phyloP scores from a whole-genome alignment of 2,797 vertebrate species.

The Phoeniculus purpureus region DNA sequence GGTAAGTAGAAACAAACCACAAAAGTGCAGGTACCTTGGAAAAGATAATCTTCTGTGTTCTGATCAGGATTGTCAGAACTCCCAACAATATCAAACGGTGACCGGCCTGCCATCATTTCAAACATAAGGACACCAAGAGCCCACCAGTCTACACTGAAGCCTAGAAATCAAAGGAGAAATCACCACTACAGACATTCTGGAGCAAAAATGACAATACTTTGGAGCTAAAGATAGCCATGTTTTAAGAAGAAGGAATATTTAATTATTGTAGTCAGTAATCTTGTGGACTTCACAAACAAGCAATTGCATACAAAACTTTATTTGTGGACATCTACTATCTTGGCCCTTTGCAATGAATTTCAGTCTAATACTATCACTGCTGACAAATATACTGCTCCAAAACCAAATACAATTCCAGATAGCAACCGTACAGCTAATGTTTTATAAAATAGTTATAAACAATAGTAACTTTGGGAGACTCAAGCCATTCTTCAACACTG shows the following conservation, averaged over 20 bases:
- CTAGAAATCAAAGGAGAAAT: slow-evolving; percentile 69
- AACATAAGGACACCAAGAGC: slow-evolving; percentile 98
- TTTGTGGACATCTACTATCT: not conserved
- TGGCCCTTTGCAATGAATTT: not conserved
- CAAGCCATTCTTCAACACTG: not conserved
- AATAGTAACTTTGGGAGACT: not conserved
- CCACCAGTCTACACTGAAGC: slow-evolving; percentile 99
- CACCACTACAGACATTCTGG: not conserved
- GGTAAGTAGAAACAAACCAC: not conserved
- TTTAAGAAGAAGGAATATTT: not conserved
- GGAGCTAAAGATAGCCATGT: not conserved
- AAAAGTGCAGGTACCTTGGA: slow-evolving; percentile 86
- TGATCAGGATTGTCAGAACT: slow-evolving; percentile 98
- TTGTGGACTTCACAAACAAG: no score
- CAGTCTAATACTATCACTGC: not conserved
- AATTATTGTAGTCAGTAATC: no score
- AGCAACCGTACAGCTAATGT: not conserved
- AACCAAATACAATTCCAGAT: not conserved
- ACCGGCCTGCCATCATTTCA: slow-evolving; percentile 99
- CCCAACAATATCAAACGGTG: slow-evolving; percentile 97
- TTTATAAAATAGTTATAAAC: not conserved
- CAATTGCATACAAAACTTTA: no score
- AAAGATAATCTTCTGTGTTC: slow-evolving; percentile 99
- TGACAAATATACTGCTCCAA: not conserved
- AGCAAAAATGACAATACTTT: not conserved